A percentile compares a stretch with the other conserved stretches of the same genome.
Conservation (phyloP, 2,888 invertebrate species). For the Ramazzottius varieornatus region DNA sequence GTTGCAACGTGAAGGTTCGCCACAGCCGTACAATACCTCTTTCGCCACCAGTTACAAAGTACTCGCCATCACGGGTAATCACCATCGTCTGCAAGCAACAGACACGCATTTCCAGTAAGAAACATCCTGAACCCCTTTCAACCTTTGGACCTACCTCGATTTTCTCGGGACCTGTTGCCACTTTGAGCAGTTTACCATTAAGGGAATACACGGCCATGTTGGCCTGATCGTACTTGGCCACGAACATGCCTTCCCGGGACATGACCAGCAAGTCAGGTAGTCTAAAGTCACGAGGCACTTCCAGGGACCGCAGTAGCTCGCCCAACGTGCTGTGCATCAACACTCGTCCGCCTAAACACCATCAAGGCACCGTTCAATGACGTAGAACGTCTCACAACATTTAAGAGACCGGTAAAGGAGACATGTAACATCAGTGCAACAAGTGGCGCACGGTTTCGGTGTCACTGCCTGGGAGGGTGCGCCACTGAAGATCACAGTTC, state of each 20-base stretch:
- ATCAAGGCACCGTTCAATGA: no score
- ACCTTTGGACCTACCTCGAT: slow-evolving; percentile 45
- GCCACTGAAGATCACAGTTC: background rate
- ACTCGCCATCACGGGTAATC: slow-evolving; percentile 89
- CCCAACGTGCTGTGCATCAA: slow-evolving; percentile 93
- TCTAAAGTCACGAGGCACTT: slow-evolving; percentile 44
- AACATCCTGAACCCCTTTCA: no score
- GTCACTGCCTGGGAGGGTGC: no score
- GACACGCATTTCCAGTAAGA: no score
- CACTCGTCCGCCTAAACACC: slow-evolving; percentile 72
- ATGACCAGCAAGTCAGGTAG: slow-evolving; percentile 65
- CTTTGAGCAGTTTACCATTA: slow-evolving; percentile 61
- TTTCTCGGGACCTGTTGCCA: slow-evolving; percentile 76
- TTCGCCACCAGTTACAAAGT: slow-evolving; percentile 86
- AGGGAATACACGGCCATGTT: slow-evolving; percentile 78
- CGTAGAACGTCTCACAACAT: no score
- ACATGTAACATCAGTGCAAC: no score
- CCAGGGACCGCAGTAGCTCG: slow-evolving; percentile 68
- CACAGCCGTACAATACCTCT: slow-evolving; percentile 92
- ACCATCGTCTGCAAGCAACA: slow-evolving; percentile 35
- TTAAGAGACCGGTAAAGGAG: no score
- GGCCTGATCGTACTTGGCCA: slow-evolving; percentile 70
- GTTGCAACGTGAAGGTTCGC: slow-evolving; percentile 83
- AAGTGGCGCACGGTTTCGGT: no score
- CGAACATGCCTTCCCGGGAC: slow-evolving; percentile 81